A percentile compares a stretch with the other conserved stretches of the same genome.
Evolutionary conservation across 2,113 vertebrate genomes (phyloP).

Genomic region (Phrynocephalus versicolor): DNA sequence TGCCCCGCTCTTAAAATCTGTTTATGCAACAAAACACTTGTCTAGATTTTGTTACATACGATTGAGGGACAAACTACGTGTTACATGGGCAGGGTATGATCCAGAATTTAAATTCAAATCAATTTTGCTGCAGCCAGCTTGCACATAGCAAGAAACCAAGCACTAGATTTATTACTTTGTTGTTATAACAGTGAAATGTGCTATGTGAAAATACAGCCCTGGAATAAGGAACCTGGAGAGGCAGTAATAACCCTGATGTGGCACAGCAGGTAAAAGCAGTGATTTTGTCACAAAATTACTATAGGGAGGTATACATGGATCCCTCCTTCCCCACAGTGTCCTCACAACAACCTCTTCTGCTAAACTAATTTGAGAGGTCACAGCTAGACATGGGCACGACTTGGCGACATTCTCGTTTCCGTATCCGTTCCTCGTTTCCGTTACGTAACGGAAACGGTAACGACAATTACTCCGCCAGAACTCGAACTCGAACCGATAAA

Average conservation of each 20-base stretch:
- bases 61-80: not conserved
- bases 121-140: not conserved
- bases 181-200: not conserved
- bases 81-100: not conserved
- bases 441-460: no score
- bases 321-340: not conserved
- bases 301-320: not conserved
- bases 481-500: no score
- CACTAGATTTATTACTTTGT: not conserved
- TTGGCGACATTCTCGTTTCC: no score
- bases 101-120: not conserved
- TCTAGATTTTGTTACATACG: not conserved
- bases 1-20: not conserved
- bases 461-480: no score
- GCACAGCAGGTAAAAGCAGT: not conserved
- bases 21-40: conserved; percentile 17
- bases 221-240: not conserved
- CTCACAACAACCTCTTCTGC: not conserved
- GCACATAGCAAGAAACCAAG: not conserved
- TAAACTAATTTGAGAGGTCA: not conserved
- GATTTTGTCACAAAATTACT: not conserved
- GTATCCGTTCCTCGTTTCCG: no score
- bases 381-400: no score
- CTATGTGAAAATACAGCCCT: not conserved
- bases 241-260: not conserved